Evolutionary conservation across 2,797 vertebrate genomes (phyloP).

Genomic region (Alcedo quadribrachys): DNA sequence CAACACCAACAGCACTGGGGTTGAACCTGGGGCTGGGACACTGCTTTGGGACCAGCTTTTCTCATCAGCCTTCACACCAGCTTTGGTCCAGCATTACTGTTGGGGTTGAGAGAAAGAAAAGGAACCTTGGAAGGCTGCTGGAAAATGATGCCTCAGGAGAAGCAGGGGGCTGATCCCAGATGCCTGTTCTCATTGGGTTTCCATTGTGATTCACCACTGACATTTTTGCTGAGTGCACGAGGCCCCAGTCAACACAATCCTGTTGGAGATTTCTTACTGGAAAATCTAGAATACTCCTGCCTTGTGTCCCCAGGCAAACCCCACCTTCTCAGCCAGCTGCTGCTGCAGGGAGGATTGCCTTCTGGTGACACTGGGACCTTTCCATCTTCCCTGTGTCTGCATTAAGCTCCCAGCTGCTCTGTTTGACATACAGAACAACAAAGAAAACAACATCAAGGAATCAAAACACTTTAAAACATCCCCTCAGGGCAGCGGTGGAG

Average conservation of each 20-base stretch:
- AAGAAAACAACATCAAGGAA: slow-evolving; percentile 37
- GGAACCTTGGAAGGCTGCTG: neutral
- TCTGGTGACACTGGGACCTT: neutral
- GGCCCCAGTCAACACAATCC: neutral
- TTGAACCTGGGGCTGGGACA: neutral
- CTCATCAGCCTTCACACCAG: neutral
- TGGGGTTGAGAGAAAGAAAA: neutral
- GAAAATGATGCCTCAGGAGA: neutral
- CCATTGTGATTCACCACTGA: neutral
- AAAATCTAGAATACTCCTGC: neutral
- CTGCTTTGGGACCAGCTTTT: neutral
- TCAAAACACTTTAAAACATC: slow-evolving; percentile 24
- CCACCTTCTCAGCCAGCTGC: neutral
- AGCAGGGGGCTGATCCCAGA: neutral
- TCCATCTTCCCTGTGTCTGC: neutral
- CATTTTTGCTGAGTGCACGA: neutral
- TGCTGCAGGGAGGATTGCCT: neutral
- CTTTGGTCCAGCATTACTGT: neutral
- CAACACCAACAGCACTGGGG: rapidly evolving
- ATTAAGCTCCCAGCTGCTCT: neutral
- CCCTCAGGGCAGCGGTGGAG: slow-evolving; percentile 20
- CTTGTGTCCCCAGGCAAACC: neutral
- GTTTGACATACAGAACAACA: slow-evolving; percentile 6
- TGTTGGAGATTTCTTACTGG: neutral
- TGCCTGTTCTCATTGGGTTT: neutral